Conservation (phyloP, 2,113 vertebrate species). For the Piaya cayana region DNA sequence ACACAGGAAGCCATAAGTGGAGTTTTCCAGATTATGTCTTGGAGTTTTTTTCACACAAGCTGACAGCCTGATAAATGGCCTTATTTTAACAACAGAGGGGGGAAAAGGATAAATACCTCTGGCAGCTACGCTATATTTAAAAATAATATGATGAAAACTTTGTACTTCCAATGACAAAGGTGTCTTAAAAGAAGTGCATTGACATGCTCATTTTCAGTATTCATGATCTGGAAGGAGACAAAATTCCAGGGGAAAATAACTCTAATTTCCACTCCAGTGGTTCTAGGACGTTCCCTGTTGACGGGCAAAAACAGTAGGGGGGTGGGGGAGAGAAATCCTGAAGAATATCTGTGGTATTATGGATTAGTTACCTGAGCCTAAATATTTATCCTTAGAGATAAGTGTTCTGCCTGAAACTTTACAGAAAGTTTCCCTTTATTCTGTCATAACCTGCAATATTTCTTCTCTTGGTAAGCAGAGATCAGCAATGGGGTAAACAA, state of each 20-base stretch:
- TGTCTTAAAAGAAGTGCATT: not conserved
- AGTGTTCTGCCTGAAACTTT: not conserved
- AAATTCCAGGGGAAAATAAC: not conserved
- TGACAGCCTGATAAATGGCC: not conserved
- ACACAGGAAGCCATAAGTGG: not conserved
- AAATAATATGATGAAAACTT: not conserved
- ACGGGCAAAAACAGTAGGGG: not conserved
- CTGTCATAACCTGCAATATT: not conserved
- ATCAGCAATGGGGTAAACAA: not conserved
- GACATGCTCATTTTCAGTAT: not conserved
- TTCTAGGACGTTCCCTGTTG: not conserved
- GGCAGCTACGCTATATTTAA: not conserved
- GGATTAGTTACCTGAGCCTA: not conserved
- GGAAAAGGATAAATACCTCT: not conserved
- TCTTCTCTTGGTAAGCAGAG: not conserved
- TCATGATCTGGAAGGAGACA: not conserved
- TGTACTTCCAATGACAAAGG: not conserved
- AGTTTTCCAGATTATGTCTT: not conserved
- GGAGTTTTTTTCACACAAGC: not conserved
- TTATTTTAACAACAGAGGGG: not conserved
- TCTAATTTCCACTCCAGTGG: not conserved
- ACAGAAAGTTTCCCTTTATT: not conserved
- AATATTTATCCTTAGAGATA: not conserved
- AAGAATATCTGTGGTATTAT: not conserved
- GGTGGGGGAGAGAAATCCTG: not conserved